Percentiles rank a stretch among this genome's conserved stretches.
Evolutionary conservation across 2,888 invertebrate genomes (phyloP).

Genomic region (Hydroisotoma schaefferi): DNA sequence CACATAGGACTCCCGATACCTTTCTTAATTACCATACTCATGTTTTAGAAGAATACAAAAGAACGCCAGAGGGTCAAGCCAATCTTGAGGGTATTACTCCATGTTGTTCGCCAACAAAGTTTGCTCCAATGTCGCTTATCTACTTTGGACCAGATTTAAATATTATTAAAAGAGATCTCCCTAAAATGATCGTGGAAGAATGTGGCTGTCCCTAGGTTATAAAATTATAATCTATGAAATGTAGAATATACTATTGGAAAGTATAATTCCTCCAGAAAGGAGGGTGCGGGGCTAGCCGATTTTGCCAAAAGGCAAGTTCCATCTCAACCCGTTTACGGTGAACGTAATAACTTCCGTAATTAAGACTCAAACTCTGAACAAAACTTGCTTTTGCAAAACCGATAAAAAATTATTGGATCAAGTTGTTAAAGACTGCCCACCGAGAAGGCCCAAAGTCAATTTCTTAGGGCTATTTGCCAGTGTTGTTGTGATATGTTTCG

Average conservation of each 20-base stretch:
- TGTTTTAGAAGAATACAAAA: conserved; percentile 83
- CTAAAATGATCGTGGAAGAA: conserved; percentile 94
- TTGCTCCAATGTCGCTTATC: conserved; percentile 86
- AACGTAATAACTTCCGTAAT: too few relatives aligned
- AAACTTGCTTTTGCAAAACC: too few relatives aligned
- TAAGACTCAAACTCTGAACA: too few relatives aligned
- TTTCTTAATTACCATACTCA: conserved; percentile 85
- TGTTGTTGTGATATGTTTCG: conserved; percentile 15
- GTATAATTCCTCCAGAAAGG: too few relatives aligned
- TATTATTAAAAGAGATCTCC: conserved; percentile 88
- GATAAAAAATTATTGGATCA: conserved; percentile 20
- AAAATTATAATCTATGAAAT: neutral
- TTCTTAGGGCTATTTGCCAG: conserved; percentile 9
- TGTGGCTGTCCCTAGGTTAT: conserved; percentile 81
- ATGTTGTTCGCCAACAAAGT: conserved; percentile 87
- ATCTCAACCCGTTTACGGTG: too few relatives aligned
- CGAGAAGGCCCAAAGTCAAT: conserved; percentile 34
- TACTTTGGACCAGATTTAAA: conserved; percentile 85
- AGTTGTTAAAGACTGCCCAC: conserved; percentile 45
- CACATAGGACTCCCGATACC: conserved; percentile 73
- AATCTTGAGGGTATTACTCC: conserved; percentile 73
- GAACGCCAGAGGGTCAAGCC: conserved; percentile 59
- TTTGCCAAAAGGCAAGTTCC: too few relatives aligned
- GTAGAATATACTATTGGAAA: too few relatives aligned
- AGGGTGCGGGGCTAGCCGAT: too few relatives aligned